phyloP scores from a whole-genome alignment of 2,888 invertebrate genomes.

The Eilema sororculum region DNA sequence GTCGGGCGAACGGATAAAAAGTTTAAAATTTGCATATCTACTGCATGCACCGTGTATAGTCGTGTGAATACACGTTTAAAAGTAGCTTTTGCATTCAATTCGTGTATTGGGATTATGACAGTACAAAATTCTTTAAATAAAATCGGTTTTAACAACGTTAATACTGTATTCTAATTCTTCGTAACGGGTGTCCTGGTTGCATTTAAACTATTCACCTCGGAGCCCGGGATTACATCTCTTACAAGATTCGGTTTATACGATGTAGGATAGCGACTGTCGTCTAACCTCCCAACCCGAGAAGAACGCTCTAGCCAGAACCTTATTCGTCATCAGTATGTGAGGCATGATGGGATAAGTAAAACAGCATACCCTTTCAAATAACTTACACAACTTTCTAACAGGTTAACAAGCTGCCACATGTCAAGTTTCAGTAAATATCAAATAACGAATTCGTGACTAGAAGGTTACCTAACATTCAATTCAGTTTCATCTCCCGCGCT shows the following conservation, averaged over 20 bases:
- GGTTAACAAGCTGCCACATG: not conserved
- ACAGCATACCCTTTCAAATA: not conserved
- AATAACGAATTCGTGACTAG: not conserved
- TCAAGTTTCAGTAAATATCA: not conserved
- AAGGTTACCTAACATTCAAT: not conserved
- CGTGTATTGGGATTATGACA: conserved; percentile 19
- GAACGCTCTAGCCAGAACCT: no score
- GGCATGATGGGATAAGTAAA: no score
- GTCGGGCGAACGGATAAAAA: conserved; percentile 65
- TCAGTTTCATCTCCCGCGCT: not conserved
- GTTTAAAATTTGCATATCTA: conserved; percentile 57
- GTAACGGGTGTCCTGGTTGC: not conserved
- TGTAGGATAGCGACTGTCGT: no score
- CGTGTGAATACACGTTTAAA: conserved; percentile 29
- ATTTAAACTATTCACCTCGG: no score
- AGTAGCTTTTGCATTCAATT: conserved; percentile 19
- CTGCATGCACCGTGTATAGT: conserved; percentile 42
- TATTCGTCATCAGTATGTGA: no score
- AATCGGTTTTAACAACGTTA: conserved; percentile 15
- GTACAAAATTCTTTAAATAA: conserved; percentile 28
- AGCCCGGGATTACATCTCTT: no score
- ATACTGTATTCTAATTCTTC: not conserved
- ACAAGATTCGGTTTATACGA: no score
- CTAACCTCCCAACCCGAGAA: no score
- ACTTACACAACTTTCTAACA: not conserved